These are phyloP conservation scores for Liopterus haemorrhoidalis DNA, from an alignment of 2,888 invertebrate genomes.

Conservation along the genomic window DNA sequence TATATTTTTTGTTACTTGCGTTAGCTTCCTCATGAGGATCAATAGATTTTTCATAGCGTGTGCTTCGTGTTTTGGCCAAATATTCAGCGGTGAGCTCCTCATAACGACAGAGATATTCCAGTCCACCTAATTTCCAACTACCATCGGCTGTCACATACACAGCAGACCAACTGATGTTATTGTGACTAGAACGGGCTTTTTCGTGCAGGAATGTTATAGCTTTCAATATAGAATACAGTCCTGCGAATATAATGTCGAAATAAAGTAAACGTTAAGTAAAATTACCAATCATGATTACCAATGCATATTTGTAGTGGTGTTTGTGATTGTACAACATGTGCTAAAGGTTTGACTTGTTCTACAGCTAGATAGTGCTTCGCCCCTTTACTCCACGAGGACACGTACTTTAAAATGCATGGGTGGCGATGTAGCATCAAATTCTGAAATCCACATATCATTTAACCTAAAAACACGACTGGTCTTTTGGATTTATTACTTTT, in stretches of 20 bases:
- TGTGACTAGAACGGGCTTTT: conserved; percentile 73
- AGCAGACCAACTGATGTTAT: conserved; percentile 73
- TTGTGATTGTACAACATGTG: conserved; percentile 58
- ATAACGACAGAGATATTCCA: conserved; percentile 72
- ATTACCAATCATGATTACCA: too few relatives aligned
- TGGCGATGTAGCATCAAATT: conserved; percentile 81
- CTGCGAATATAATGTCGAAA: too few relatives aligned
- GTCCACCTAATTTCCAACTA: conserved; percentile 80
- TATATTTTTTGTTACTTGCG: conserved; percentile 44
- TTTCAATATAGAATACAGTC: conserved; percentile 68
- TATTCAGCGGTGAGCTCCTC: conserved; percentile 60
- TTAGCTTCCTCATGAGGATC: conserved; percentile 61
- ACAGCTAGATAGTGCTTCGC: conserved; percentile 73
- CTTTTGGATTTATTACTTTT: conserved; percentile 54
- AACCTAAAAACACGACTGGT: not conserved
- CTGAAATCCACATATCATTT: conserved; percentile 48
- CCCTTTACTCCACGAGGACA: conserved; percentile 73
- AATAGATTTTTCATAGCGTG: conserved; percentile 64
- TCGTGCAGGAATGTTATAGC: conserved; percentile 79
- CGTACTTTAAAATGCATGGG: conserved; percentile 77
- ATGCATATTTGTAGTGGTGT: conserved; percentile 77
- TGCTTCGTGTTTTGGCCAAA: conserved; percentile 59
- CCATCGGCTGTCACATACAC: conserved; percentile 80
- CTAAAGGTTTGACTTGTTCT: conserved; percentile 73
- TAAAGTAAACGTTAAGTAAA: too few relatives aligned